Evolutionary conservation across 1,140 invertebrate genomes (phyloP).

Genomic region (Drosophila subpulchrella): DNA sequence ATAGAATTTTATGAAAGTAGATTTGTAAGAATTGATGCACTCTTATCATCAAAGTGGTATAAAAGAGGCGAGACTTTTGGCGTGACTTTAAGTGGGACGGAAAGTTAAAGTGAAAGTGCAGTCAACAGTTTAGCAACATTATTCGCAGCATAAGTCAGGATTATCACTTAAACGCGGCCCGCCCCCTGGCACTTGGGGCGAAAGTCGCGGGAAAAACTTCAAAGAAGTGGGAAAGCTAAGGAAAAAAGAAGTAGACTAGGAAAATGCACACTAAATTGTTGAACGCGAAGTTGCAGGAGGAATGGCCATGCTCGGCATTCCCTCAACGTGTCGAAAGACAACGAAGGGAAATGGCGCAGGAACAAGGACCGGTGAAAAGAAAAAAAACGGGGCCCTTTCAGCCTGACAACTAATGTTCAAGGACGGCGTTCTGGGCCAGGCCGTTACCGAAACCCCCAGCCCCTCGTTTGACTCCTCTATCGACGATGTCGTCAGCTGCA

Average conservation of each 20-base stretch:
- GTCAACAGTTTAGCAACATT: slow-evolving; percentile 75
- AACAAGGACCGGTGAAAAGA: slow-evolving; percentile 11
- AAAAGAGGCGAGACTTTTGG: background rate
- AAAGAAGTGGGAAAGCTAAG: slow-evolving; percentile 21
- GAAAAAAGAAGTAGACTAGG: slow-evolving; percentile 41
- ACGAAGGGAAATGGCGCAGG: slow-evolving; percentile 18
- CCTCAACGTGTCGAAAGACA: slow-evolving; percentile 22
- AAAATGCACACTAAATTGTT: slow-evolving; percentile 64
- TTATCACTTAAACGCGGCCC: slow-evolving; percentile 69
- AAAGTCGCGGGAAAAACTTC: slow-evolving; percentile 49
- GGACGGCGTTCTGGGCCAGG: slow-evolving; percentile 43
- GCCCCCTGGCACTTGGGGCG: slow-evolving; percentile 42
- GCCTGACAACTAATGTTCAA: slow-evolving; percentile 65
- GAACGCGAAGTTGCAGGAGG: slow-evolving; percentile 54
- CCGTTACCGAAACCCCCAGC: slow-evolving; percentile 10
- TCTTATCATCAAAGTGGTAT: background rate
- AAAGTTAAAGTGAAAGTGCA: slow-evolving; percentile 41
- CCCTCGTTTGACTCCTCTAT: background rate
- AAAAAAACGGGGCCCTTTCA: slow-evolving; percentile 19
- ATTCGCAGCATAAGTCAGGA: slow-evolving; percentile 75
- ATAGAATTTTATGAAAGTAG: no score
- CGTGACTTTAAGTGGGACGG: slow-evolving; percentile 34
- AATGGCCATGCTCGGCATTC: slow-evolving; percentile 39
- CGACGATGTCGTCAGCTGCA: slow-evolving; percentile 20
- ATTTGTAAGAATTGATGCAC: no score